Evolutionary conservation across 1,140 invertebrate species (phyloP).

Genomic region (Littorina saxatilis): DNA sequence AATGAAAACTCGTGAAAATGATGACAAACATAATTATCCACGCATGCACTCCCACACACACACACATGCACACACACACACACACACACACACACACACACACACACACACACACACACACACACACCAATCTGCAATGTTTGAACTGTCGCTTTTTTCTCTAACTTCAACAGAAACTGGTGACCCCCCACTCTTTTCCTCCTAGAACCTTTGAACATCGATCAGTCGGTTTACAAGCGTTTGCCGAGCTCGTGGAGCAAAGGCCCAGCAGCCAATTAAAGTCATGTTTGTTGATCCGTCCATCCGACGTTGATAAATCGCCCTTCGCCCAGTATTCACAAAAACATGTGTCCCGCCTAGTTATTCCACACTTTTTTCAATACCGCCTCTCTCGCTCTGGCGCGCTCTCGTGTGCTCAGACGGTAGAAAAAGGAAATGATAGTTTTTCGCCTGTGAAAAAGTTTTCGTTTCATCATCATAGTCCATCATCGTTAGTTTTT

Average conservation of each 20-base stretch:
- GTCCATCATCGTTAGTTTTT: slow-evolving; percentile 36
- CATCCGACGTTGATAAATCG: slow-evolving; percentile 18
- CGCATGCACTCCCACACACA: no score
- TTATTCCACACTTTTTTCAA: neutral
- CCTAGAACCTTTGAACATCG: no score
- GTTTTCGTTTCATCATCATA: slow-evolving; percentile 16
- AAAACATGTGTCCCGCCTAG: slow-evolving; percentile 29
- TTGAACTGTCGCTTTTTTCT: no score
- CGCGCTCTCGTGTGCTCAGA: no score
- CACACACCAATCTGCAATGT: neutral
- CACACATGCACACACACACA: neutral
- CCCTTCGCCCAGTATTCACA: neutral
- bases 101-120: slow-evolving; percentile 6
- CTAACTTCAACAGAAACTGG: no score
- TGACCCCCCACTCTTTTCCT: no score
- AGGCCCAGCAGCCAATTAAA: slow-evolving; percentile 15
- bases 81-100: slow-evolving; percentile 2
- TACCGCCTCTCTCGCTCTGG: no score
- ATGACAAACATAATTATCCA: no score
- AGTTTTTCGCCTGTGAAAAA: neutral
- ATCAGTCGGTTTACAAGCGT: no score
- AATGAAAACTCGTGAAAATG: no score
- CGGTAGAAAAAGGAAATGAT: neutral
- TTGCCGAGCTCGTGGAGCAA: no score
- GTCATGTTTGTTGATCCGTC: slow-evolving; percentile 24